Conservation (phyloP, 2,797 vertebrate genomes). For the Myotis pilosus region DNA sequence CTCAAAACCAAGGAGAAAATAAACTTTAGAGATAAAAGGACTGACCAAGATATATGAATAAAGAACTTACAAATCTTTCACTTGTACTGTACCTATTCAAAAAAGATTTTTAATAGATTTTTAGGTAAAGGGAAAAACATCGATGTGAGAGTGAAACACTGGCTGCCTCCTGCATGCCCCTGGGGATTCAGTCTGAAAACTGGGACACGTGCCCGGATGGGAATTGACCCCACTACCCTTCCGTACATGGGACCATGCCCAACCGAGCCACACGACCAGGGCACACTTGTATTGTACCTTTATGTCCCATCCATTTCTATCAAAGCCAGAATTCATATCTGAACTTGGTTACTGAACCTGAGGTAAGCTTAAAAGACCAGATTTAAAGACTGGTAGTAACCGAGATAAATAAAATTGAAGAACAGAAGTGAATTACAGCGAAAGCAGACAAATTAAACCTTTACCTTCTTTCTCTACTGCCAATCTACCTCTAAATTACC, state of each 20-base stretch:
- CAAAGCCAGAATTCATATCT: neutral
- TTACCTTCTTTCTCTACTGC: neutral
- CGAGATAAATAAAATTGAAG: neutral
- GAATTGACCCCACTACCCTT: neutral
- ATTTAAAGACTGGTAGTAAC: neutral
- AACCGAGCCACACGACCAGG: neutral
- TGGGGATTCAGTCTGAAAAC: neutral
- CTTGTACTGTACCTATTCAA: neutral
- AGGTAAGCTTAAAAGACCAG: neutral
- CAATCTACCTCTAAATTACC: neutral
- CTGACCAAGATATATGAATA: neutral
- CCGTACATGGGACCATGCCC: neutral
- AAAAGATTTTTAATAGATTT: neutral
- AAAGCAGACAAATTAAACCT: constrained; percentile 1
- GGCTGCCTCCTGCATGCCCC: neutral
- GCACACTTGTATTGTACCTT: neutral
- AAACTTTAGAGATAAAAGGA: neutral
- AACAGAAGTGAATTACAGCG: neutral
- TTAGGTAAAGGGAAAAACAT: neutral
- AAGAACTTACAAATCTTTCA: neutral
- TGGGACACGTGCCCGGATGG: neutral
- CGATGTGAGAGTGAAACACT: neutral
- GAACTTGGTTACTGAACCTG: neutral
- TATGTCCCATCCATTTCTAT: neutral
- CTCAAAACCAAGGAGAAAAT: constrained; percentile 5